These are phyloP conservation scores for Hassar affinis DNA, from an alignment of 2,113 vertebrate genomes.

Conservation along the genomic window DNA sequence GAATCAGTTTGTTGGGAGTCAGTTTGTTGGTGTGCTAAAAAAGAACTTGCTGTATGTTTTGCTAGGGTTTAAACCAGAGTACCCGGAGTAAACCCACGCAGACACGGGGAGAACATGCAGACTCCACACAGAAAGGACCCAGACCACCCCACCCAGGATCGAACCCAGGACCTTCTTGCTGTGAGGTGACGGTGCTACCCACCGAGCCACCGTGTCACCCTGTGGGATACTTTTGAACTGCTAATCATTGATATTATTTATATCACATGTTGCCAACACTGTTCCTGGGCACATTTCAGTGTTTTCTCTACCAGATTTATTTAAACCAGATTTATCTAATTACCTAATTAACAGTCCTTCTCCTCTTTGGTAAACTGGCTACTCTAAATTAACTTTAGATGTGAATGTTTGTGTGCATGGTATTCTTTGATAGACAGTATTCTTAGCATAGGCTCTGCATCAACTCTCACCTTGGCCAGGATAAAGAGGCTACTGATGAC, in stretches of 20 bases:
- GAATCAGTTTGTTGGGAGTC: too few species aligned
- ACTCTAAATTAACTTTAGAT: background rate
- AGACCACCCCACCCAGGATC: too few species aligned
- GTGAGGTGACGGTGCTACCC: too few species aligned
- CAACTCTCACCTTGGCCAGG: background rate
- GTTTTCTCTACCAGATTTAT: background rate
- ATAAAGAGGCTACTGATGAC: background rate
- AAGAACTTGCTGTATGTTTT: background rate
- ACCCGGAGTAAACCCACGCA: too few species aligned
- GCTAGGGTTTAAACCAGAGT: background rate
- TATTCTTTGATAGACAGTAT: background rate
- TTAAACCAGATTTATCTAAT: background rate
- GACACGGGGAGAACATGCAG: too few species aligned
- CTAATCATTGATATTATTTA: constrained; percentile 15
- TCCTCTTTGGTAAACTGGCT: background rate
- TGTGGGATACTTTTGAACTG: background rate
- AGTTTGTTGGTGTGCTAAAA: background rate
- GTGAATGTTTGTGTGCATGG: background rate
- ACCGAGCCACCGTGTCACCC: too few species aligned
- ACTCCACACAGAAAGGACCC: too few species aligned
- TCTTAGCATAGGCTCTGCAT: background rate
- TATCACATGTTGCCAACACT: background rate
- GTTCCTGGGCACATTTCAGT: background rate
- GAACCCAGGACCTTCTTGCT: too few species aligned
- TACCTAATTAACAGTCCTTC: background rate